Percentiles rank a stretch among this genome's conserved stretches.
Evolutionary conservation across 2,797 vertebrate genomes (phyloP).

Genomic region (Anisognathus igniventris): DNA sequence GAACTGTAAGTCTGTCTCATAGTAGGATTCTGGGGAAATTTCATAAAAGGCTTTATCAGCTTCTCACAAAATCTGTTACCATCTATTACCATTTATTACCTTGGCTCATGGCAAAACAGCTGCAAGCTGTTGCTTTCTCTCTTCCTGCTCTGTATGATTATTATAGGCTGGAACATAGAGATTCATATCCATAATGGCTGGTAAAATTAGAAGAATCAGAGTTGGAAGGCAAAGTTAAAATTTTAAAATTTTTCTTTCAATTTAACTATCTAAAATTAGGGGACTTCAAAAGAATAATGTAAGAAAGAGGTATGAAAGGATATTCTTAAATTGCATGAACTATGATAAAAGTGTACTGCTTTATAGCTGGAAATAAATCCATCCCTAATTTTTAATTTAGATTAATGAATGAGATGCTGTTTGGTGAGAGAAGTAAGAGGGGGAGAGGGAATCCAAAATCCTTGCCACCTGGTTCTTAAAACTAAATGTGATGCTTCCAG

Average conservation of each 20-base stretch:
- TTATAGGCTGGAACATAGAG: background rate
- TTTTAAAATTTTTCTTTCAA: background rate
- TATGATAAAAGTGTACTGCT: background rate
- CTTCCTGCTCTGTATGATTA: background rate
- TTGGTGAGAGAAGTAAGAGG: background rate
- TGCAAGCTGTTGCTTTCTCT: background rate
- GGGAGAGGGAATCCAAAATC: background rate
- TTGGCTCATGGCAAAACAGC: background rate
- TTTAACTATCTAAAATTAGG: background rate
- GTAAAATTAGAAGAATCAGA: background rate
- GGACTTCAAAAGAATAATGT: background rate
- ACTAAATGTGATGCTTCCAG: background rate
- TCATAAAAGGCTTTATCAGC: background rate
- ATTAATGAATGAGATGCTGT: background rate
- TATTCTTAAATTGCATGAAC: background rate
- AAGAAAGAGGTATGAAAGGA: background rate
- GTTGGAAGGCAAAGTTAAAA: background rate
- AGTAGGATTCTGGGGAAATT: background rate
- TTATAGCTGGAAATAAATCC: background rate
- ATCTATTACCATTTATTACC: background rate
- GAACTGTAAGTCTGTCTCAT: background rate
- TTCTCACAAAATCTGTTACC: background rate
- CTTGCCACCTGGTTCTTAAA: background rate
- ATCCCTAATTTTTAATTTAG: background rate
- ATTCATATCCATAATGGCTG: background rate